Evolutionary conservation across 2,888 invertebrate genomes (phyloP).

Genomic region (Drosophila stalkeri): DNA sequence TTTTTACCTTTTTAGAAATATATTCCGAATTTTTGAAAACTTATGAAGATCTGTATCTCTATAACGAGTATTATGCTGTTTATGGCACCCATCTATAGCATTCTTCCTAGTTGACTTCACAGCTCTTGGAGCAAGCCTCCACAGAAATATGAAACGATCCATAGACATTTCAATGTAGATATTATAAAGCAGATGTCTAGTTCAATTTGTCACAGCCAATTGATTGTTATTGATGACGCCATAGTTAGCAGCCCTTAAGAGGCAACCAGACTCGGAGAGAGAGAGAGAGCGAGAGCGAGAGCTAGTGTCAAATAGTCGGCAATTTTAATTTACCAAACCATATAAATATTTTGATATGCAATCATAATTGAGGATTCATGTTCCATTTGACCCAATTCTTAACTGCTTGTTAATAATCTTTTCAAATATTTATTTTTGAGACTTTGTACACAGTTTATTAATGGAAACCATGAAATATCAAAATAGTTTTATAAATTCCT

Average conservation of each 20-base stretch:
- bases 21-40: too few species aligned
- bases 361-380: constrained; percentile 51
- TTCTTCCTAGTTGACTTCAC: background rate
- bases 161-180: background rate
- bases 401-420: constrained; percentile 53
- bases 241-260: constrained; percentile 43
- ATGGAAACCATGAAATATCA: constrained; percentile 21
- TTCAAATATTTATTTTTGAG: constrained; percentile 24
- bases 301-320: constrained; percentile 33
- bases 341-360: constrained; percentile 16
- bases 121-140: background rate
- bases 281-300: background rate
- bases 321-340: constrained; percentile 26
- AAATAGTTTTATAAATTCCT: background rate
- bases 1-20: too few species aligned
- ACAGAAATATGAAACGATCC: background rate
- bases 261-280: constrained; percentile 24
- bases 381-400: constrained; percentile 61
- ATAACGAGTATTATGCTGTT: background rate
- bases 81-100: background rate
- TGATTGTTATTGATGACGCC: constrained; percentile 76
- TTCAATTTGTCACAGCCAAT: constrained; percentile 77
- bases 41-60: too few species aligned
- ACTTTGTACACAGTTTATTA: constrained; percentile 18
- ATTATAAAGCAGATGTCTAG: constrained; percentile 24